Evolutionary conservation across 1,140 invertebrate genomes (phyloP), one percentile per base, ranked within the genome.

Genomic region (Zaprionus ornatus): DNA sequence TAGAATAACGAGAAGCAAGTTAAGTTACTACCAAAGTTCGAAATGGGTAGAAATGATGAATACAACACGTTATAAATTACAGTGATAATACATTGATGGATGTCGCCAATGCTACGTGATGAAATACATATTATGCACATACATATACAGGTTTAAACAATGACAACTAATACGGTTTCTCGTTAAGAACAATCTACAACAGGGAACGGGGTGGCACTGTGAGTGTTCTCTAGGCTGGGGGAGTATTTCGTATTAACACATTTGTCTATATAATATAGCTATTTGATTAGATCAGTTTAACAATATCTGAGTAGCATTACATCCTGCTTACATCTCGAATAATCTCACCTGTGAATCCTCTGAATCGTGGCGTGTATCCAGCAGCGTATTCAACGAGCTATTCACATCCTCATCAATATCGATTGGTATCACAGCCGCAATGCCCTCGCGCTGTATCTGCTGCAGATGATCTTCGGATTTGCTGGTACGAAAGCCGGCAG

Each of bases 391-490:
- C 61, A 98, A 93, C 55, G 97, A 98, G 77, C 97, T 98, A 81
- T 97, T 98, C 72, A 98, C 95, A 93, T 98, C 97, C 92, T 98
- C 98, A 93, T 98, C 97, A 75, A 97, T 96, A 79, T 98, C 97
- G 80, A 98, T 97, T 79, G 97, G 96, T 66, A 97, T 97, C 40
- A 97, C 95, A 84, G 96, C 84, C 40, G 86, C 92, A 62, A 93
- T 90, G 73, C 84, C 90, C 59, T 92, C 92, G 52, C 92, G 91
- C 64, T 93, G 91, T 60, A 83, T 87, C 83, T 95, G 94, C 93
- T 97, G 97, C 66, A 98, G 93, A 83, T 98, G 97, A 92, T 98
- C 97, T 93, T 98, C 97, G 4, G 96, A 97, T 77, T 96, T 95
- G 71, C 96, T 97, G 29, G 96, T 97, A 45, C 96, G 93, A 29